These are phyloP conservation scores for Pocillopora grandis DNA, from an alignment of 92 coral and sea anemone genomes.

Conservation along the genomic window DNA sequence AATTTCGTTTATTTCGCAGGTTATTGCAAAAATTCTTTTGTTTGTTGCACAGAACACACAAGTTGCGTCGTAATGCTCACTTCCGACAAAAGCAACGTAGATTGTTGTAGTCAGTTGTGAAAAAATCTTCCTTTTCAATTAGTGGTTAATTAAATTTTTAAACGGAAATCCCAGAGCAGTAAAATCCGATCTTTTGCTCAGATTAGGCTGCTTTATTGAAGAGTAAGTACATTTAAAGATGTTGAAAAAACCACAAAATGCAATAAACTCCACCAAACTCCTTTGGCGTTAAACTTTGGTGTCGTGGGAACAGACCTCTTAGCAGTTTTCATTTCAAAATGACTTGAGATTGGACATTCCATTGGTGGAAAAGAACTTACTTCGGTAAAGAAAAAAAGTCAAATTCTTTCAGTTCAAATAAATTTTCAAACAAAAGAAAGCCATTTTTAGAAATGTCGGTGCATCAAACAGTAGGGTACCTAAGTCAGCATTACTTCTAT, in stretches of 20 bases:
- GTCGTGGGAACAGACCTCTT: not conserved
- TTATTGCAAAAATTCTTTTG: not conserved
- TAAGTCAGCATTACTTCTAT: not conserved
- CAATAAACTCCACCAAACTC: not conserved
- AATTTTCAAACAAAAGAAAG: not conserved
- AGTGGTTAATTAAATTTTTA: not conserved
- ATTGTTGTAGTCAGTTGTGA: not conserved
- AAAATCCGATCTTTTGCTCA: not conserved
- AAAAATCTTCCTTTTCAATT: conserved; percentile 1
- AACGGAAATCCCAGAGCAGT: conserved; percentile 8
- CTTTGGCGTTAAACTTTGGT: not conserved
- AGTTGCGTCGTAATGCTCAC: not conserved
- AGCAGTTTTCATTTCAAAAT: too few species aligned
- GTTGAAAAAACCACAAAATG: conserved; percentile 7
- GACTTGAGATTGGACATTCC: too few species aligned
- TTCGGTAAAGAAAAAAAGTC: not conserved
- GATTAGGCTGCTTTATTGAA: not conserved
- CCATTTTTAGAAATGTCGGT: not conserved
- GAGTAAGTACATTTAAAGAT: conserved; percentile 3
- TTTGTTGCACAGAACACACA: not conserved
- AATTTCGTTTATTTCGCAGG: not conserved
- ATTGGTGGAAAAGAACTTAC: too few species aligned
- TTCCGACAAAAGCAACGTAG: not conserved
- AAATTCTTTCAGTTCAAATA: not conserved
- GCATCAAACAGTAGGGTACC: not conserved